Percentiles rank a stretch among this genome's conserved stretches.
Conservation (phyloP, 2,888 invertebrate species). For the Mylabris sibirica region DNA sequence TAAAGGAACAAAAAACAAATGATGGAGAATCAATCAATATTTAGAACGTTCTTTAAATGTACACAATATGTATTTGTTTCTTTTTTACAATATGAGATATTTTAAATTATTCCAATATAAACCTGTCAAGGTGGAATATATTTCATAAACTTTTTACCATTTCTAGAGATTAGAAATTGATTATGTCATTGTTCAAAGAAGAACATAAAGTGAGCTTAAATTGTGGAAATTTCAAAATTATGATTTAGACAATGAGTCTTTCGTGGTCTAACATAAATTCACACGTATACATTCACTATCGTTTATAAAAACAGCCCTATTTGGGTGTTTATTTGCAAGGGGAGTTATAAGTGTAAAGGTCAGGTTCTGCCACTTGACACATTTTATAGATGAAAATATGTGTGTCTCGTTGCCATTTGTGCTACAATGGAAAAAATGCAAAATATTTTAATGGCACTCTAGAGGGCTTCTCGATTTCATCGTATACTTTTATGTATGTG, state of each 20-base stretch:
- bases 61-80: neutral
- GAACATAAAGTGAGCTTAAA: no score
- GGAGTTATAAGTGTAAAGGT: neutral
- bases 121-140: no score
- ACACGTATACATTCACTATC: neutral
- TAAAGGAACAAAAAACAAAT: neutral
- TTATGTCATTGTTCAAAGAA: no score
- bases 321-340: neutral
- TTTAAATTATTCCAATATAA: no score
- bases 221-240: no score
- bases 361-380: neutral
- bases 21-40: neutral
- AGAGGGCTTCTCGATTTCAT: slow-evolving; percentile 21
- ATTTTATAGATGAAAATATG: slow-evolving; percentile 4
- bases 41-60: neutral
- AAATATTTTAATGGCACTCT: slow-evolving; percentile 32
- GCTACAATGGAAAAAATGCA: slow-evolving; percentile 16
- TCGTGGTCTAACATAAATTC: neutral
- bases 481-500: no score
- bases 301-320: neutral
- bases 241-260: no score
- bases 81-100: neutral
- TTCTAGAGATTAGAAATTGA: no score
- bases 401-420: neutral
- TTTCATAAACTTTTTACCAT: no score